phyloP scores from a whole-genome alignment of 2,113 vertebrate genomes.

The Campylomormyrus tamandua region DNA sequence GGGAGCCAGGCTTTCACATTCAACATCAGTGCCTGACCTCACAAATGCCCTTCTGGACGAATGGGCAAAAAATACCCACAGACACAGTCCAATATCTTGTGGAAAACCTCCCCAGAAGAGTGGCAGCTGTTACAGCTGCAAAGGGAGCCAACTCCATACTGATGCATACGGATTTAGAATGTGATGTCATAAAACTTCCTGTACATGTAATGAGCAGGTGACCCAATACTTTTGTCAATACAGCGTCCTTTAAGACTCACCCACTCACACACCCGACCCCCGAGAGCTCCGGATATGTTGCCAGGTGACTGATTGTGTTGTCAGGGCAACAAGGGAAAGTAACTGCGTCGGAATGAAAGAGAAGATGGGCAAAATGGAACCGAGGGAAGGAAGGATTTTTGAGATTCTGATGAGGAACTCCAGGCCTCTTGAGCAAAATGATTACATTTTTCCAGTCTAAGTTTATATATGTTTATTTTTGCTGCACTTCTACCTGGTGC shows the following conservation, averaged over 20 bases:
- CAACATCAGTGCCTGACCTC: background rate
- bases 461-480: background rate
- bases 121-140: background rate
- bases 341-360: background rate
- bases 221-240: background rate
- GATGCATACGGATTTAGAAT: background rate
- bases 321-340: constrained; percentile 19
- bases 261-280: background rate
- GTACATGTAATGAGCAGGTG: background rate
- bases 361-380: background rate
- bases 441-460: background rate
- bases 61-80: background rate
- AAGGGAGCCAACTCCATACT: background rate
- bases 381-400: background rate
- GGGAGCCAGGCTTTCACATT: background rate
- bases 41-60: too few species aligned
- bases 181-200: background rate
- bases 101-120: background rate
- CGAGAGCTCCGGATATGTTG: background rate
- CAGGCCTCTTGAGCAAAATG: background rate
- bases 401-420: background rate
- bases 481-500: background rate
- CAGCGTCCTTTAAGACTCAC: background rate
- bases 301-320: background rate
- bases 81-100: background rate